Evolutionary conservation across 2,113 vertebrate genomes (phyloP).

Genomic region (Pyxicephalus adspersus): DNA sequence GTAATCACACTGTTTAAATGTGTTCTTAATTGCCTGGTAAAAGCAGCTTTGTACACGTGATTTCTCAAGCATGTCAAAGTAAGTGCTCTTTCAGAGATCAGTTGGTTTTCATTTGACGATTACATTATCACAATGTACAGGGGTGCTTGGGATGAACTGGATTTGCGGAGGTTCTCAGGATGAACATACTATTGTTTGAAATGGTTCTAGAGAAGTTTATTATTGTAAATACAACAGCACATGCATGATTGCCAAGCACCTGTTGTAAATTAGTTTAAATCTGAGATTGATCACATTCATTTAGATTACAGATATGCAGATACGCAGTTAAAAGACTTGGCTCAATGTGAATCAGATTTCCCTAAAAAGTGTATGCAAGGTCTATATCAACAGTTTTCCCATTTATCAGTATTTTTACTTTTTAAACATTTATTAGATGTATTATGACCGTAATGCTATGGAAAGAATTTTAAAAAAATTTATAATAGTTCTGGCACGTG

Average conservation of each 20-base stretch:
- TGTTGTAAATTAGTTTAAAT: constrained; percentile 32
- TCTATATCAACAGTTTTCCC: constrained; percentile 17
- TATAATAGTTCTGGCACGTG: too few species aligned
- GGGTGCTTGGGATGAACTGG: constrained; percentile 1
- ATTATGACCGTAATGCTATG: background rate
- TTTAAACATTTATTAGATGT: constrained; percentile 6
- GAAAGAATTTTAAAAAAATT: background rate
- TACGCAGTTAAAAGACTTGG: constrained; percentile 42
- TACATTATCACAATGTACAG: constrained; percentile 20
- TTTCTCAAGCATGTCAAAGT: constrained; percentile 24
- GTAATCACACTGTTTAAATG: constrained; percentile 21
- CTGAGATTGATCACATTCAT: constrained; percentile 46
- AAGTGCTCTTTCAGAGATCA: constrained; percentile 2
- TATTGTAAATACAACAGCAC: constrained; percentile 31
- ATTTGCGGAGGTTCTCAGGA: constrained; percentile 27
- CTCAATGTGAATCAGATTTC: background rate
- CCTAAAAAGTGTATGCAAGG: constrained; percentile 23
- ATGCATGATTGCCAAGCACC: constrained; percentile 27
- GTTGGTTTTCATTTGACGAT: constrained; percentile 35
- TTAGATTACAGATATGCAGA: constrained; percentile 45
- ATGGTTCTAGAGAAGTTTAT: constrained; percentile 39
- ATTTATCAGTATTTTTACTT: constrained; percentile 16
- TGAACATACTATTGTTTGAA: constrained; percentile 34
- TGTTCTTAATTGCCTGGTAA: constrained; percentile 39
- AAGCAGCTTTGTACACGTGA: constrained; percentile 25